Evolutionary conservation across 2,888 invertebrate genomes (phyloP).

Genomic region (Caenorhabditis sulstoni): DNA sequence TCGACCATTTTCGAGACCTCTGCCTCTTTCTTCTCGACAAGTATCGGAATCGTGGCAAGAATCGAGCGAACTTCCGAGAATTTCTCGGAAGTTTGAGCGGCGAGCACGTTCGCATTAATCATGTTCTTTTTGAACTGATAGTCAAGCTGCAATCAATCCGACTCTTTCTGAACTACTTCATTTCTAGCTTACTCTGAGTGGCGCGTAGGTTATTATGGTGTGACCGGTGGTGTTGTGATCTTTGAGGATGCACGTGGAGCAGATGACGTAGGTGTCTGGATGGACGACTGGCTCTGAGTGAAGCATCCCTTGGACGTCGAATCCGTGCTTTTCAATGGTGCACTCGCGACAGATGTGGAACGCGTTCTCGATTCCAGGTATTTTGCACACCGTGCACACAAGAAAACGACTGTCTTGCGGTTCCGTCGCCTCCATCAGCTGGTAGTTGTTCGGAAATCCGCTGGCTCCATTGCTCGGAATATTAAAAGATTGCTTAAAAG

Average conservation of each 20-base stretch:
- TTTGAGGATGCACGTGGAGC: slow-evolving; percentile 35
- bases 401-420: slow-evolving; percentile 19
- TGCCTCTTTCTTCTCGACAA: slow-evolving; percentile 11
- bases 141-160: slow-evolving; percentile 12
- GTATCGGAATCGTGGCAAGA: neutral
- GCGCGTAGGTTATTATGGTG: slow-evolving; percentile 6
- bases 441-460: slow-evolving; percentile 32
- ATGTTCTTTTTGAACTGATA: slow-evolving; percentile 16
- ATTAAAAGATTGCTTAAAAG: neutral
- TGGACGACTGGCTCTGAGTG: slow-evolving; percentile 8
- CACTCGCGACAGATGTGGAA: slow-evolving; percentile 49
- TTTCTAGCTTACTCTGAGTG: slow-evolving; percentile 19
- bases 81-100: slow-evolving; percentile 14
- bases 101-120: slow-evolving; percentile 4
- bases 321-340: slow-evolving; percentile 14
- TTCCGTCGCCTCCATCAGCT: slow-evolving; percentile 14
- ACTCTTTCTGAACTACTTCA: neutral
- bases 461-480: neutral
- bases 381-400: slow-evolving; percentile 10
- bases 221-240: slow-evolving; percentile 19
- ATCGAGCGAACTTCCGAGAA: slow-evolving; percentile 1
- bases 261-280: slow-evolving; percentile 14
- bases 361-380: slow-evolving; percentile 16
- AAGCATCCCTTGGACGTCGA: slow-evolving; percentile 14
- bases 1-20: slow-evolving; percentile 20